A percentile compares a stretch with the other conserved stretches of the same genome.
Conservation (phyloP, 2,888 invertebrate species). For the Nycteola revayana region DNA sequence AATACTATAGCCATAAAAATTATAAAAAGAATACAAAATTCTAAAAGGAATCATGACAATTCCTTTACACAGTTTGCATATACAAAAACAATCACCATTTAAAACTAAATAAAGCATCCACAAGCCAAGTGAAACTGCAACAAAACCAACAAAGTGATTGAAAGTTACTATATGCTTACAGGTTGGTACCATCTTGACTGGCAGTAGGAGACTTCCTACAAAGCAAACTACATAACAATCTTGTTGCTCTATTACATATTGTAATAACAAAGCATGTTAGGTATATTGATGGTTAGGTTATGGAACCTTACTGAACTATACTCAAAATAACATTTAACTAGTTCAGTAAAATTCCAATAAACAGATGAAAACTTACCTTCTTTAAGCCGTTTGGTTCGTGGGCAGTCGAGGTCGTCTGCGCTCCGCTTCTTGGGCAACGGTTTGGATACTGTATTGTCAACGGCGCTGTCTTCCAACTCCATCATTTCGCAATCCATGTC, state of each 20-base stretch:
- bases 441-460: conserved; percentile 32
- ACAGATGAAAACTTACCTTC: conserved; percentile 61
- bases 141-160: conserved; percentile 44
- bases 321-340: conserved; percentile 4
- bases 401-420: conserved; percentile 58
- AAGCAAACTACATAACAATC: conserved; percentile 29
- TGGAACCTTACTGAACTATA: conserved; percentile 48
- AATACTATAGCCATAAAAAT: no score
- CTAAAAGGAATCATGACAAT: no score
- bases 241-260: conserved; percentile 26
- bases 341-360: conserved; percentile 53
- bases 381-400: conserved; percentile 64
- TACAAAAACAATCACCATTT: no score
- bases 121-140: conserved; percentile 57
- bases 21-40: no score
- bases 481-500: conserved; percentile 70
- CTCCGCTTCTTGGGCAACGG: conserved; percentile 62
- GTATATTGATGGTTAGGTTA: conserved; percentile 18
- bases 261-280: conserved; percentile 11
- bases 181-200: conserved; percentile 25
- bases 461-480: conserved; percentile 42
- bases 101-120: no score
- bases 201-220: conserved; percentile 49
- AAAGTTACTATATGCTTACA: background rate
- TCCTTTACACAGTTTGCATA: no score